Percentiles rank a stretch among this genome's conserved stretches.
Conservation (phyloP, 1,140 invertebrate species). For the Drosophila kanapiae region DNA sequence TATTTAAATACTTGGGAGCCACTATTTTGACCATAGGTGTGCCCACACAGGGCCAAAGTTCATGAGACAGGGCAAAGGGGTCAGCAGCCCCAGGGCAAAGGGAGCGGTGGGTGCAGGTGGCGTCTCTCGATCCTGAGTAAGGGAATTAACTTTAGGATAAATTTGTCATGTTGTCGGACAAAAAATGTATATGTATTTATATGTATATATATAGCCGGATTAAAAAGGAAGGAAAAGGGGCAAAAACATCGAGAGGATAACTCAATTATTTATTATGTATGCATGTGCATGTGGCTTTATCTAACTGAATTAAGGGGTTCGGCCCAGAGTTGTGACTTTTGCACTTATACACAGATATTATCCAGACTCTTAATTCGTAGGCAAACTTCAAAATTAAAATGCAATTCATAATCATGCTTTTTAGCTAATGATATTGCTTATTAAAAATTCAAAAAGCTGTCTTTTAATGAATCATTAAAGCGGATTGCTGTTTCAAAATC, state of each 20-base stretch:
- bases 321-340: constrained; percentile 30
- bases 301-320: constrained; percentile 33
- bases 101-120: constrained; percentile 1
- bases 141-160: constrained; percentile 59
- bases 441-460: background rate
- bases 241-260: constrained; percentile 26
- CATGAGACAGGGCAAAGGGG: constrained; percentile 52
- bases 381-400: too few species aligned
- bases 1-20: background rate
- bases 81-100: constrained; percentile 32
- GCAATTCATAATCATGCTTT: background rate
- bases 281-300: constrained; percentile 22
- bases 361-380: too few species aligned
- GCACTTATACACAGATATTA: background rate
- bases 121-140: constrained; percentile 18
- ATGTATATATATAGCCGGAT: background rate
- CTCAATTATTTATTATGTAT: constrained; percentile 52
- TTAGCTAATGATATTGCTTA: background rate
- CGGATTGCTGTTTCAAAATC: background rate
- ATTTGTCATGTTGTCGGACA: constrained; percentile 56
- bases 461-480: background rate
- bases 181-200: background rate
- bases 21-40: background rate
- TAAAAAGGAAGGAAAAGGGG: background rate
- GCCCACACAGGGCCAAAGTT: constrained; percentile 41